Conservation (phyloP, 2,113 vertebrate genomes). For the Pseudorectes ferrugineus region DNA sequence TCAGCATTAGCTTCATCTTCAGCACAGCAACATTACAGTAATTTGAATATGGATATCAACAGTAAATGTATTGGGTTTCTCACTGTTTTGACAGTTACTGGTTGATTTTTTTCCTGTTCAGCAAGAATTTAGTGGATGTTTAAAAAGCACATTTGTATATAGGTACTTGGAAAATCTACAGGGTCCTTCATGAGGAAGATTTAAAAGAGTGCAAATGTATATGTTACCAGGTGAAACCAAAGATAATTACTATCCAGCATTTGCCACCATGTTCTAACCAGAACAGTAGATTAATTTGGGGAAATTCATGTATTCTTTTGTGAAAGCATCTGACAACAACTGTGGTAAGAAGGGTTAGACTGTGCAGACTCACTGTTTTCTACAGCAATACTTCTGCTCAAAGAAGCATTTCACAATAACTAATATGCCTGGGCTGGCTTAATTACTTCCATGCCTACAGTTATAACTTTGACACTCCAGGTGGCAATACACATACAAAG, state of each 20-base stretch:
- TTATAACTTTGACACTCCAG: background rate
- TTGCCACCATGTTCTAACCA: background rate
- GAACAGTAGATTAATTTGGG: background rate
- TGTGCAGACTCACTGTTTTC: background rate
- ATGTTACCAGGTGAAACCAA: background rate
- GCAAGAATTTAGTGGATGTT: background rate
- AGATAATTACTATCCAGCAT: background rate
- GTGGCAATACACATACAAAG: background rate
- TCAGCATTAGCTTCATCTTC: background rate
- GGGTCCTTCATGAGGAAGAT: background rate
- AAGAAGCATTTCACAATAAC: background rate
- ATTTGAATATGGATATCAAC: background rate
- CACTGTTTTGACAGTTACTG: background rate
- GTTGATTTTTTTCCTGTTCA: background rate
- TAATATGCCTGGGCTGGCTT: background rate
- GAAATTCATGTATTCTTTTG: background rate
- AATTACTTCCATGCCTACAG: background rate
- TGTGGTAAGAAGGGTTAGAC: background rate
- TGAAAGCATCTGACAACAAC: background rate
- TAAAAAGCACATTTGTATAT: background rate
- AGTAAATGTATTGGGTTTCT: background rate
- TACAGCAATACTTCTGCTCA: background rate
- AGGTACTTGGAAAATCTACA: background rate
- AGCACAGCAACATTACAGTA: background rate
- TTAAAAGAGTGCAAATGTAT: background rate